Base-by-base conservation (phyloP, 1,140 invertebrate species). In the Rhyacophila brunnea region DNA sequence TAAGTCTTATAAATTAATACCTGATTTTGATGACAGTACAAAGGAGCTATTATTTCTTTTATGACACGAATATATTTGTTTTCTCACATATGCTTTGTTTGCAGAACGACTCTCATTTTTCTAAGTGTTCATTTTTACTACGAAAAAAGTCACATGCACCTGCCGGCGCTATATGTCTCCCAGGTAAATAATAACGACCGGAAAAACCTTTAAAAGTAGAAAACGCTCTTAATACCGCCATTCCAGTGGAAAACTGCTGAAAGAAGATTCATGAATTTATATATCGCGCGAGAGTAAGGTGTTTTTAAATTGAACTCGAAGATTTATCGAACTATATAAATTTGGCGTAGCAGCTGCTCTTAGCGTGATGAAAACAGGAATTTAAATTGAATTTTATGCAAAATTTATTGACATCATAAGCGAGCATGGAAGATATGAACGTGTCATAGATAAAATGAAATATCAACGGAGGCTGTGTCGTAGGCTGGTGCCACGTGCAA, bases 381-480 rank as follows among this genome's bases (percentile, higher is more conserved):
- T 58, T 58, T 58, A 58, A 58, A 58, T 58, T 58, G 56, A 58
- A 58, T 58, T 49, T 58, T 58, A 58, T 58, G 56, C 56, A 50
- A 42, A 58, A 58, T 58, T 58, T 58, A 58, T 58, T 47, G 56
- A 58, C 48, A 58, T 50, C 56, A 58, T 58, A 58, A 58, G 56
- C 28, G 18, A 28, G 23, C 23, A 15, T 45, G 43, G 43, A 45
- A 40, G 15, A 55, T 55, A 20, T 40, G 20, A 40, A 35, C 48
- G 48, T 51, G 48, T 51, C 48, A 34, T 32, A 17, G 48, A 38
- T 35, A 19, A 15, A 35, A 35, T 51, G 48, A 51, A 51, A 51
- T 51, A 51, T 51, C 34, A 35, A 11, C 7, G 34, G n/a, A 10
- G 23, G 28, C 34, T 14, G 23, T 28, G 3, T 28, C 3, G 23